Percentiles rank a stretch among this genome's conserved stretches.
Conservation (phyloP, 2,113 vertebrate genomes). For the Calyptommatus sinebrachiatus region DNA sequence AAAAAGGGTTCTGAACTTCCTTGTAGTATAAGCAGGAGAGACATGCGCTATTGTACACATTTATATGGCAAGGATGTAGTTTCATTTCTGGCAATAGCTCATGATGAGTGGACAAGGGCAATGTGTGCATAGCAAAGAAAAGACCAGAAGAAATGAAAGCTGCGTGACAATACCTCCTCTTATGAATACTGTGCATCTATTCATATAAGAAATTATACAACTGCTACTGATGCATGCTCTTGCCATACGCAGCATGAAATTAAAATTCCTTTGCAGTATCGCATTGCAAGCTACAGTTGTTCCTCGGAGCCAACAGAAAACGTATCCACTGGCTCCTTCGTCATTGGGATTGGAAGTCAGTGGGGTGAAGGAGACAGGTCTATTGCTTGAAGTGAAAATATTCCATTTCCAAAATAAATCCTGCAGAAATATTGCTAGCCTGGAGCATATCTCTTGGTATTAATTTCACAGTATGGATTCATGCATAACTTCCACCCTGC, state of each 20-base stretch:
- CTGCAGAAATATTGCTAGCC: slow-evolving; percentile 50
- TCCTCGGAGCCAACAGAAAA: slow-evolving; percentile 57
- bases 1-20: slow-evolving; percentile 55
- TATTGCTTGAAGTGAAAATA: slow-evolving; percentile 56
- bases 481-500: slow-evolving; percentile 42
- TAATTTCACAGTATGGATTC: slow-evolving; percentile 56
- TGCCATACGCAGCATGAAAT: slow-evolving; percentile 68
- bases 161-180: slow-evolving; percentile 54
- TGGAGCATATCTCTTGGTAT: slow-evolving; percentile 38
- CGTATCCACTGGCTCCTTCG: slow-evolving; percentile 63
- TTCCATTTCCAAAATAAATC: slow-evolving; percentile 62
- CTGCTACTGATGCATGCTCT: slow-evolving; percentile 58
- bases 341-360: slow-evolving; percentile 53
- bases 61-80: slow-evolving; percentile 59
- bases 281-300: slow-evolving; percentile 56
- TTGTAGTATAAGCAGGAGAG: slow-evolving; percentile 17
- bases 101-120: slow-evolving; percentile 43
- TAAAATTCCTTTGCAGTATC: slow-evolving; percentile 66
- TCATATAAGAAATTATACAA: slow-evolving; percentile 66
- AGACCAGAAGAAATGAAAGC: slow-evolving; percentile 56
- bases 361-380: slow-evolving; percentile 58
- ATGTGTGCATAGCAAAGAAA: slow-evolving; percentile 44
- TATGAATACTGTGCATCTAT: slow-evolving; percentile 51
- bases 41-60: slow-evolving; percentile 38
- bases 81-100: slow-evolving; percentile 54